Conservation (phyloP, 2,888 invertebrate genomes). For the Ephialtes manifestator region DNA sequence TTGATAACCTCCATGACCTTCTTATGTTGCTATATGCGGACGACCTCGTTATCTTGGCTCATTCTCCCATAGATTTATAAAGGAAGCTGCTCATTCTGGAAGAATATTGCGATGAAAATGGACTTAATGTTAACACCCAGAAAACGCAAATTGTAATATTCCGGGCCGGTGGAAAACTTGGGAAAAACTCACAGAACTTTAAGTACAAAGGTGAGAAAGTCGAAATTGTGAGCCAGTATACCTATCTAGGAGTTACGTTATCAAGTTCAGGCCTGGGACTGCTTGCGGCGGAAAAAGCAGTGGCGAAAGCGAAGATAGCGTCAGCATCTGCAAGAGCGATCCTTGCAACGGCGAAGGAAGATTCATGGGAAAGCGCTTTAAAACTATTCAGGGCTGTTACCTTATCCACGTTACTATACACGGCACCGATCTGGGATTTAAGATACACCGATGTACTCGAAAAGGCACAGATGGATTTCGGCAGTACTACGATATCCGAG, state of each 20-base stretch:
- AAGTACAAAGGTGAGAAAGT: slow-evolving; percentile 36
- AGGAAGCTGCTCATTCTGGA: neutral
- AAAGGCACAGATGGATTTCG: too few relatives aligned
- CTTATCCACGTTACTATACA: too few relatives aligned
- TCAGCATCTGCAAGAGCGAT: neutral
- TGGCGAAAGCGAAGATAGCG: slow-evolving; percentile 8
- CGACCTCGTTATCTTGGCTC: neutral
- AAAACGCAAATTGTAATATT: slow-evolving; percentile 52
- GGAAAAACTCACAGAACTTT: neutral
- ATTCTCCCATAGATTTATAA: neutral
- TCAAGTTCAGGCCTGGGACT: slow-evolving; percentile 17
- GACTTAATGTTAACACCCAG: slow-evolving; percentile 17
- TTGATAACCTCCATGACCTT: neutral
- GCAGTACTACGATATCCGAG: too few relatives aligned
- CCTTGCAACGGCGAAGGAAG: neutral
- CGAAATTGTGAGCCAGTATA: slow-evolving; percentile 36
- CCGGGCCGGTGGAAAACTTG: slow-evolving; percentile 7
- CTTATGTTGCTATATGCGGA: neutral
- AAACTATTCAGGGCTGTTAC: neutral
- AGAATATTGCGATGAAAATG: slow-evolving; percentile 10
- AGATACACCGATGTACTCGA: too few relatives aligned
- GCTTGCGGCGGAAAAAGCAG: neutral
- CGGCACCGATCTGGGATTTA: too few relatives aligned
- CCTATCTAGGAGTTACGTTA: slow-evolving; percentile 45
- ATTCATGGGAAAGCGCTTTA: neutral